Conservation (phyloP, 2,888 invertebrate species). For the Acronicta aceris region DNA sequence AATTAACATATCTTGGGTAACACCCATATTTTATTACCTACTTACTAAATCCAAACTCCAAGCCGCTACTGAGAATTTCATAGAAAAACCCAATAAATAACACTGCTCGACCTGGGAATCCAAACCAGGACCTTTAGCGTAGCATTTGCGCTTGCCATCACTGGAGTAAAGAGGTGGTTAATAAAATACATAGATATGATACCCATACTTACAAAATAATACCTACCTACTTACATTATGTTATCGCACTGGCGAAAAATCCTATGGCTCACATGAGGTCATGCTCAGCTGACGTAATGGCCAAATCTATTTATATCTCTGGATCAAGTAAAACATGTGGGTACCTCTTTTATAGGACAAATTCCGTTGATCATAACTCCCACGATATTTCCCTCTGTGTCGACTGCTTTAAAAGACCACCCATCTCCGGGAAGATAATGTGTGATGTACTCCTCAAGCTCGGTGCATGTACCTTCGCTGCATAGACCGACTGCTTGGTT, state of each 20-base stretch:
- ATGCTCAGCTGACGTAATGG: conserved; percentile 6
- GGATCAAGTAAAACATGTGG: not conserved
- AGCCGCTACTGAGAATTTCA: no score
- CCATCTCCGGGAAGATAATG: conserved; percentile 87
- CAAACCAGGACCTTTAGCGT: no score
- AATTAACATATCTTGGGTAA: no score
- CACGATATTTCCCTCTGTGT: conserved; percentile 88
- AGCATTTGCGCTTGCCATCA: no score
- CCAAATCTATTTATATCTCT: conserved; percentile 12
- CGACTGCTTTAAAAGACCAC: conserved; percentile 90
- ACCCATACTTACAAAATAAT: no score
- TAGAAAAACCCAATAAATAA: no score
- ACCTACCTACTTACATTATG: no score
- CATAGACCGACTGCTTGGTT: conserved; percentile 88
- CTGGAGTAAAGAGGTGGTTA: no score
- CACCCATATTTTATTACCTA: no score
- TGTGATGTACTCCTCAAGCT: conserved; percentile 90
- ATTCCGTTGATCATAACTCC: conserved; percentile 89
- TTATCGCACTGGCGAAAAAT: not conserved
- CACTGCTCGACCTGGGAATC: no score
- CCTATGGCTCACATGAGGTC: conserved; percentile 3
- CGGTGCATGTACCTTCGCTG: conserved; percentile 80
- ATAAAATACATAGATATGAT: no score
- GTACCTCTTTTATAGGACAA: conserved; percentile 73
- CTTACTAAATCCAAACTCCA: no score